Conservation (phyloP, 2,888 invertebrate species). For the Spisula subtruncata region DNA sequence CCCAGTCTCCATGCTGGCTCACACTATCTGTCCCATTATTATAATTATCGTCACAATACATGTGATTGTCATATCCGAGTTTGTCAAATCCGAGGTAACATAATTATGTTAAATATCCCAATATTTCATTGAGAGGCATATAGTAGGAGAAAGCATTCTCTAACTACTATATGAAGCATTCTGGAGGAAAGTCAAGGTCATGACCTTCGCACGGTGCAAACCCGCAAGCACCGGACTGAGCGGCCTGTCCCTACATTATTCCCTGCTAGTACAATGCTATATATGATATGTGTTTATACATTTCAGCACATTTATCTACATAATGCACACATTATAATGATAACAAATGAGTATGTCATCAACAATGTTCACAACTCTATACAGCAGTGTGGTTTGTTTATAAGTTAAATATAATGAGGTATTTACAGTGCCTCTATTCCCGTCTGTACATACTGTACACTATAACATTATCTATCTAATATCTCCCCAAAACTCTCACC, state of each 20-base stretch:
- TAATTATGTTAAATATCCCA: neutral
- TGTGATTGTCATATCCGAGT: slow-evolving; percentile 18
- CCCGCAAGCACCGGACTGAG: neutral
- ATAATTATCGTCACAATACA: neutral
- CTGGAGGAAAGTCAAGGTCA: too few species aligned
- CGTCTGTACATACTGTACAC: slow-evolving; percentile 17
- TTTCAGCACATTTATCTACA: slow-evolving; percentile 14
- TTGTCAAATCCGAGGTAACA: slow-evolving; percentile 7
- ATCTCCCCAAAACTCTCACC: neutral
- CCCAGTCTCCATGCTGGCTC: slow-evolving; percentile 29
- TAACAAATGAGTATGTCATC: neutral
- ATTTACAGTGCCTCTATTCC: slow-evolving; percentile 16
- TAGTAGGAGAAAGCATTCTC: neutral
- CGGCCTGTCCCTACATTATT: neutral
- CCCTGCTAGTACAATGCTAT: neutral
- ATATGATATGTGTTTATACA: slow-evolving; percentile 27
- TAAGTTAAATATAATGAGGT: slow-evolving; percentile 26
- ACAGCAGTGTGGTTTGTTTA: slow-evolving; percentile 22
- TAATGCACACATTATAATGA: neutral
- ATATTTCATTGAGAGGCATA: neutral
- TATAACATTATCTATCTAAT: neutral
- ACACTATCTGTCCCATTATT: neutral
- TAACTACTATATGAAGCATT: neutral
- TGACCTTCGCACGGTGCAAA: neutral
- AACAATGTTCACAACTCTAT: slow-evolving; percentile 9